Evolutionary conservation across 92 coral and sea anemone species (phyloP).

Genomic region (Anthopleura xanthogrammica): DNA sequence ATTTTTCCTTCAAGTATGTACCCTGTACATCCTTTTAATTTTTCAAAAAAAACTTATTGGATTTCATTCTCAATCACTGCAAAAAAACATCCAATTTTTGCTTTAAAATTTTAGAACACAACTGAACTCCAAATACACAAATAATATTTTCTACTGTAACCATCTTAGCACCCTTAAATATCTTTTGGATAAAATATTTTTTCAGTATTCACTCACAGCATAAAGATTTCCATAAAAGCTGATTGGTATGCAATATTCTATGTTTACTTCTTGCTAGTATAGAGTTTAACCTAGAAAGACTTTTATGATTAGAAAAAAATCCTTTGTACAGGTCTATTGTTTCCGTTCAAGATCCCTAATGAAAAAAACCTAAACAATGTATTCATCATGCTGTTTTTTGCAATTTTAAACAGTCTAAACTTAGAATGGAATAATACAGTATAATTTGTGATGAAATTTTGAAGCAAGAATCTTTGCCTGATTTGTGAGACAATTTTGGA

Average conservation of each 20-base stretch:
- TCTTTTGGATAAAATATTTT: background rate
- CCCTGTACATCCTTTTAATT: background rate
- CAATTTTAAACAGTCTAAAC: background rate
- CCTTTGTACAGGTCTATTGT: background rate
- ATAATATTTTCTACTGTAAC: background rate
- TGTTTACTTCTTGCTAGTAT: background rate
- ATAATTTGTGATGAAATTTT: background rate
- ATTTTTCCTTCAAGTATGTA: background rate
- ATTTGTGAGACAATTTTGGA: background rate
- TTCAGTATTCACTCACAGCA: background rate
- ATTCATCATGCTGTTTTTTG: background rate
- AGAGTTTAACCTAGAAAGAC: background rate
- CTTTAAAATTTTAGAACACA: background rate
- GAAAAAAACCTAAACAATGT: background rate
- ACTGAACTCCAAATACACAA: background rate
- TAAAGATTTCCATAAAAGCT: background rate
- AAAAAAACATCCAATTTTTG: too few relatives aligned
- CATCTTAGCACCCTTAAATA: background rate
- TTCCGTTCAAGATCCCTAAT: background rate
- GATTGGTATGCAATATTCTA: background rate
- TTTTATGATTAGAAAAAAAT: background rate
- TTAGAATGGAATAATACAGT: background rate
- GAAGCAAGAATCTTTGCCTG: background rate
- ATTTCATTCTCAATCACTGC: background rate
- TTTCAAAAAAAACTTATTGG: background rate